Evolutionary conservation across 92 coral and sea anemone genomes (phyloP), one percentile per base, ranked within the genome.

Genomic region (Zoanthus solanderi): DNA sequence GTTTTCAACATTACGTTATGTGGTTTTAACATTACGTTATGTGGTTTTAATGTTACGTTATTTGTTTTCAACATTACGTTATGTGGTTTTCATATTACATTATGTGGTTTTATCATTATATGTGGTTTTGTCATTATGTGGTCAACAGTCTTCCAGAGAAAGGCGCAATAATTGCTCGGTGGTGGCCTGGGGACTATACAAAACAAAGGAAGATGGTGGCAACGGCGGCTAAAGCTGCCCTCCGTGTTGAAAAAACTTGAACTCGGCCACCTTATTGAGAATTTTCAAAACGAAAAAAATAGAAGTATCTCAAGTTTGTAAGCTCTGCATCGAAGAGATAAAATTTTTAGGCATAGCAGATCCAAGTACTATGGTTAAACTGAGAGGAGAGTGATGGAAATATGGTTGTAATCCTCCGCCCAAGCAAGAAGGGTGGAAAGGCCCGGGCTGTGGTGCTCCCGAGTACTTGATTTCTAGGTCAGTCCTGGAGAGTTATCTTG

Each of bases 191-290:
- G 83, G 32, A 34, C 72, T 75, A 46, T 75, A 76, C 75, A 88
- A 57, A 54, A 65, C 75, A 88, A 57, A 54, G 60, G 60, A 54
- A 61, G 84, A 80, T 88, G 80, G 87, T 79, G 28, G 90, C 16
- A 79, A 34, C 86, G 75, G 75, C 77, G 23, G 82, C 78, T 50
- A 80, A 32, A 47, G n/a, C 83, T 88, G 87, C 48, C 79, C 75
- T 57, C 78, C 86, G 83, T 76, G 72, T 80, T 89, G 81, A 37
- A 89, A 61, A 76, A 90, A 69, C 78, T 79, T 79, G 66, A 90
- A 53, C 89, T 90, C 75, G 90, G 83, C 63, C 82, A 78, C 71
- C 83, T 90, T 67, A 72, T 71, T 57, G 92, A 85, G 87, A 85
- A 84, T 76, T 90, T 90, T 52, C 84, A 85, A 65, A 78, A 76